phyloP scores from a whole-genome alignment of 2,888 invertebrate genomes.

The Erynnis tages region DNA sequence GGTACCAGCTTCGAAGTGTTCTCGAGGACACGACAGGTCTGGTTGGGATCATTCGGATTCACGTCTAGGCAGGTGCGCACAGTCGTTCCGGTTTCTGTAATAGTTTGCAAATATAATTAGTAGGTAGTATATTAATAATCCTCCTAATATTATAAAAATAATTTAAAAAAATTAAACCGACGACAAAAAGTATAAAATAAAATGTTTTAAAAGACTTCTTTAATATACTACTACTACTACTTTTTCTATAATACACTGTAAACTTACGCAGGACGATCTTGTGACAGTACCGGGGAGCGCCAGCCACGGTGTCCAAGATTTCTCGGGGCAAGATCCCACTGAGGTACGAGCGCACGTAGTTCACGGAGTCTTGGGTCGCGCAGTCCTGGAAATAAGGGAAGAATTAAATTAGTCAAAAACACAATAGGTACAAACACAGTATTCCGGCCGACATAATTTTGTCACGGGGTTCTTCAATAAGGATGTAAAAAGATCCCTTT shows the following conservation, averaged over 20 bases:
- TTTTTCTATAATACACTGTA: too few species aligned
- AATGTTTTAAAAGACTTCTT: too few species aligned
- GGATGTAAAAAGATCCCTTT: too few species aligned
- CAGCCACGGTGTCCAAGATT: slow-evolving; percentile 46
- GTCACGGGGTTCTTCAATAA: background rate
- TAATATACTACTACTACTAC: too few species aligned
- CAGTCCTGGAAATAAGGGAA: slow-evolving; percentile 58
- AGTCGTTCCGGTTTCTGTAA: slow-evolving; percentile 56
- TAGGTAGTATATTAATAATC: too few species aligned
- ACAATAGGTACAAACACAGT: too few species aligned
- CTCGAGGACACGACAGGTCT: slow-evolving; percentile 54
- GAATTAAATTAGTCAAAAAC: background rate
- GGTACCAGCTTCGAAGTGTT: slow-evolving; percentile 37
- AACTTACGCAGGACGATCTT: slow-evolving; percentile 64
- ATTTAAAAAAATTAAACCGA: too few species aligned
- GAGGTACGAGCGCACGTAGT: slow-evolving; percentile 56
- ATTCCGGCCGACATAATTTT: too few species aligned
- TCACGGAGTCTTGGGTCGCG: slow-evolving; percentile 45
- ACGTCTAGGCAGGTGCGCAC: slow-evolving; percentile 66
- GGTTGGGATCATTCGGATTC: slow-evolving; percentile 54
- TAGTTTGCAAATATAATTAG: too few species aligned
- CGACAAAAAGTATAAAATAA: too few species aligned
- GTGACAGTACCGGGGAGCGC: slow-evolving; percentile 65
- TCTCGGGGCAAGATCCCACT: slow-evolving; percentile 49
- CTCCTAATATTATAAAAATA: too few species aligned